Evolutionary conservation across 2,888 invertebrate species (phyloP), one percentile per base, ranked within the genome.

Genomic region (Perizoma flavofasciatum): DNA sequence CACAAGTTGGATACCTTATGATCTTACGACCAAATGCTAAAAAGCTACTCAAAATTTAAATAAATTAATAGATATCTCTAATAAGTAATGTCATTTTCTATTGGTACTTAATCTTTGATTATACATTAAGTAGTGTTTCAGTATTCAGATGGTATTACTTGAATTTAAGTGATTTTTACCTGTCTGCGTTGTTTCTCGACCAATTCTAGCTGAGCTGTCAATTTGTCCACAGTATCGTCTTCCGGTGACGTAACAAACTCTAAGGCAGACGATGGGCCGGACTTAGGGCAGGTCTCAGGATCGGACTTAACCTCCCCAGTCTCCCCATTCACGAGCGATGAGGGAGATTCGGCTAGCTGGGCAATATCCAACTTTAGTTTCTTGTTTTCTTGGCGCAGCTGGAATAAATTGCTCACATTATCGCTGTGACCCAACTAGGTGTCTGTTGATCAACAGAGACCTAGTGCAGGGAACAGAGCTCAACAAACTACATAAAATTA

Each of bases 181-280:
- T 90, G 87, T 65, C 92, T 69, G 66, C 92, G 70, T 59, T 92
- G 91, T 58, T 86, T 89, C 72, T 92, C 92, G 4, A 85, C 85
- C 0, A 92, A 75, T 48, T 86, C 89, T 45, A 92, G 69, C 65
- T 93, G 93, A 1, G 86, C 78, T 0, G 90, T 89, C 35, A 93
- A 69, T 55, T 89, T 89, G 61, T 93, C 82, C 8, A 93, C 81
- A 8, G 86, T 90, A 66, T 91, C 90, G 57, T 92, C 91, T 6
- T 91, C 90, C 0, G 89, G 90, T 57, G 89, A 88, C 62, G 88
- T 82, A 66, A 90, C 90, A 66, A 91, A 93, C 88, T 91, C 91
- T 11, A 89, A 65, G 0, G 81, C 85, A 0, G 89, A 88, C 4
- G 83, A 76, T 0, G 85, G 84, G 0, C 86, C 86, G 0, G 85